Evolutionary conservation across 1,140 invertebrate species (phyloP).

Genomic region (Drosophila ercepeae): DNA sequence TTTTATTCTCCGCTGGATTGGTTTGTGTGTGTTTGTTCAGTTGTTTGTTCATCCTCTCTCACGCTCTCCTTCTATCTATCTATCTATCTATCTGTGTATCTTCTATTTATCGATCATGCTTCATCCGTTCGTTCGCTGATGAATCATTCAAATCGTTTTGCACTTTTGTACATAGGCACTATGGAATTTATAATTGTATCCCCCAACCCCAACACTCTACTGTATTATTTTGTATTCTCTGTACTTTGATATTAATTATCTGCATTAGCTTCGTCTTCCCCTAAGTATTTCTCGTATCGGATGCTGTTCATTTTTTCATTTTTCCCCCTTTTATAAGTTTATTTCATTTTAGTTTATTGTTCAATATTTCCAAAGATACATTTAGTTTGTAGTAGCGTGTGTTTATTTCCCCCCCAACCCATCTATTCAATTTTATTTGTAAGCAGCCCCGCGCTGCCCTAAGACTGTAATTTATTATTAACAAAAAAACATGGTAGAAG

Average conservation of each 20-base stretch:
- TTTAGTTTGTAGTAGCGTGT: constrained; percentile 72
- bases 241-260: constrained; percentile 2
- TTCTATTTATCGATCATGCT: constrained; percentile 27
- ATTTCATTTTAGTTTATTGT: constrained; percentile 74
- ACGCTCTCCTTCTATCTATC: constrained; percentile 28
- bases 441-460: constrained; percentile 45
- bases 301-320: constrained; percentile 22
- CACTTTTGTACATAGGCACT: constrained; percentile 62
- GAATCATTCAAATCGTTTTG: constrained; percentile 29
- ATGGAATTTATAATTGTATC: constrained; percentile 35
- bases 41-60: constrained; percentile 39
- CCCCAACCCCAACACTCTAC: background rate
- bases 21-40: constrained; percentile 50
- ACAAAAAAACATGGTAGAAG: constrained; percentile 23
- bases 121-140: constrained; percentile 16
- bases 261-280: background rate
- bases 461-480: constrained; percentile 80
- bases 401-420: constrained; percentile 31
- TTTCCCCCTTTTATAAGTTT: constrained; percentile 39
- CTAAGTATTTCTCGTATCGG: constrained; percentile 14
- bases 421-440: constrained; percentile 55
- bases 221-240: constrained; percentile 40
- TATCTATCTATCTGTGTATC: constrained; percentile 29
- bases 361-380: constrained; percentile 79
- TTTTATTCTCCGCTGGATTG: constrained; percentile 24